phyloP scores from a whole-genome alignment of 2,797 vertebrate genomes.

The Lophius americanus region DNA sequence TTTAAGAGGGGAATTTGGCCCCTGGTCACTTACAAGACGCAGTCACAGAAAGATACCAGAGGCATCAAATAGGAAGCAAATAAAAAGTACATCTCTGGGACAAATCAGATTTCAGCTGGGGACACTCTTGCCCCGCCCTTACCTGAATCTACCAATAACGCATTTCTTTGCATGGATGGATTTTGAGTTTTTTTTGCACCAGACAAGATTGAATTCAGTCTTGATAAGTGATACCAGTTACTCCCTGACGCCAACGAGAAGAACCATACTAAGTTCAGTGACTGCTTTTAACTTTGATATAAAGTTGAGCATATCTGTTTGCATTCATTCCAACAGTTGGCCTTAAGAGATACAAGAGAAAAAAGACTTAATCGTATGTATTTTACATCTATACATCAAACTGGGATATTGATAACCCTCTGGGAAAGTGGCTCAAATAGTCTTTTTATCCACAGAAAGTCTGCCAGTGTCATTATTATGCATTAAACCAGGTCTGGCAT shows the following conservation, averaged over 20 bases:
- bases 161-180: background rate
- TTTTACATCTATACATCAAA: slow-evolving; percentile 54
- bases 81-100: too few species aligned
- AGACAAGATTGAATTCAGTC: background rate
- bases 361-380: slow-evolving; percentile 47
- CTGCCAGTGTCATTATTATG: slow-evolving; percentile 61
- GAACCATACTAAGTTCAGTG: too few species aligned
- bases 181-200: slow-evolving; percentile 8
- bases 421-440: slow-evolving; percentile 57
- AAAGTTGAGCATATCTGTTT: slow-evolving; percentile 26
- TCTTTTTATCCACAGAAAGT: slow-evolving; percentile 56
- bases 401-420: slow-evolving; percentile 46
- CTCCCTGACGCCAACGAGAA: too few species aligned
- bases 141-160: too few species aligned
- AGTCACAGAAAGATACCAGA: too few species aligned
- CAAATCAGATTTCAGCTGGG: too few species aligned
- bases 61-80: too few species aligned
- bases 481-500: slow-evolving; percentile 65
- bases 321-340: slow-evolving; percentile 45
- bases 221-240: too few species aligned
- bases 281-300: too few species aligned
- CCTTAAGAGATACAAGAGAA: slow-evolving; percentile 23
- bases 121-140: too few species aligned
- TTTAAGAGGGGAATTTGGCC: too few species aligned
- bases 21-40: too few species aligned